Base-by-base conservation (phyloP, 64 coral and sea anemone species). In the Stichodactyla helianthus region DNA sequence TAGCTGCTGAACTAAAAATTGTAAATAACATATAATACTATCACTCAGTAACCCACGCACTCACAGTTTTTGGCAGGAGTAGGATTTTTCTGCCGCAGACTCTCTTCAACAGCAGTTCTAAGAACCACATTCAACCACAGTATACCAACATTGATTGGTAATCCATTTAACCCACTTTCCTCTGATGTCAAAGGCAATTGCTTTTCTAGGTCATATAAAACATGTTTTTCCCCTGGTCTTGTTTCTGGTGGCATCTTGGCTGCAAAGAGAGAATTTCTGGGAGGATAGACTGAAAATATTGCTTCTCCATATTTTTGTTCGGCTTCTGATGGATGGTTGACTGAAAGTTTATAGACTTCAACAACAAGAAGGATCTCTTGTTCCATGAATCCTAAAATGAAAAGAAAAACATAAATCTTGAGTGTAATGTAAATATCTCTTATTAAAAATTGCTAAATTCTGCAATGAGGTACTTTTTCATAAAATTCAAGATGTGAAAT, bases 241-340 rank as follows among this genome's bases (percentile, higher is more conserved):
- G 25, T 35, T 81, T 51, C 20, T 81, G 35, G 16, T 52, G 78
- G 5, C 31, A 54, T n/a, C 16, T 52, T 81, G 31, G 53, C n/a
- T 77, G 82, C 50, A 31, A 90, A 90, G 0, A 85, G 54, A 59
- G 82, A 35, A 23, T 31, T 52, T 51, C 52, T 90, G 28, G 51
- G 55, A 44, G 88, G 88, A 61, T 84, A 85, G 0, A 90, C 88
- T 6, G 51, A n/a, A 52, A 90, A 85, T 13, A 85, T 31, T 59
- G 88, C 64, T 83, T 90, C 68, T 6, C 88, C 88, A 85, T 54
- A 90, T 71, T 90, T 90, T 67, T 58, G 54, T 76, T 74, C 82
- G 27, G 83, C 55, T 59, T 90, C 63, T 23, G 56, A 44, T 44
- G 35, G 1, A 44, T 44, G 35, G 35, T 44, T 44, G 44, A 82